Conservation (phyloP, 2,113 vertebrate species). For the Gymnarchus niloticus region DNA sequence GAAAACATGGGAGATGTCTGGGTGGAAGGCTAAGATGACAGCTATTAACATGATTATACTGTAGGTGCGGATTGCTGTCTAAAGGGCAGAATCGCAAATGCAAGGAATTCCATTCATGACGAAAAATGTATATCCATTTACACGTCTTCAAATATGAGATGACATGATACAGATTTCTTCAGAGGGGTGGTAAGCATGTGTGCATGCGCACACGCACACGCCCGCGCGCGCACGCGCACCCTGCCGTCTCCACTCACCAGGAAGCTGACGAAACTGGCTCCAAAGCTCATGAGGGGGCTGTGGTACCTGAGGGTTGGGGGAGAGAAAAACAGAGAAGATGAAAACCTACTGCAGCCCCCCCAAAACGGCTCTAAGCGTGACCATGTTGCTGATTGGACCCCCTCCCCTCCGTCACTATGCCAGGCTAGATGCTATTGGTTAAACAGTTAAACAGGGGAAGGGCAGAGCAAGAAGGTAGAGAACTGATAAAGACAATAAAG, state of each 20-base stretch:
- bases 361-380: conserved; percentile 65
- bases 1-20: too few relatives aligned
- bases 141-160: too few relatives aligned
- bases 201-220: not conserved
- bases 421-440: not conserved
- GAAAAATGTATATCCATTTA: too few relatives aligned
- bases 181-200: not conserved
- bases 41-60: too few relatives aligned
- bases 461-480: not conserved
- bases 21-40: too few relatives aligned
- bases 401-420: not conserved
- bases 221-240: not conserved
- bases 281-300: conserved; percentile 97
- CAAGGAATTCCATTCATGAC: too few relatives aligned
- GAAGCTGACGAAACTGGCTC: conserved; percentile 97
- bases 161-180: too few relatives aligned
- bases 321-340: not conserved
- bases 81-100: too few relatives aligned
- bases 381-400: not conserved
- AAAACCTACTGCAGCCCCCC: conserved; percentile 54
- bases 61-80: too few relatives aligned
- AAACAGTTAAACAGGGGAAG: not conserved
- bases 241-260: conserved; percentile 73
- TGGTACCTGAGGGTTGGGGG: conserved; percentile 69
- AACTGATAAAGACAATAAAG: not conserved